Base-by-base conservation (phyloP, 2,113 vertebrate genomes). In the Varanus salvator region DNA sequence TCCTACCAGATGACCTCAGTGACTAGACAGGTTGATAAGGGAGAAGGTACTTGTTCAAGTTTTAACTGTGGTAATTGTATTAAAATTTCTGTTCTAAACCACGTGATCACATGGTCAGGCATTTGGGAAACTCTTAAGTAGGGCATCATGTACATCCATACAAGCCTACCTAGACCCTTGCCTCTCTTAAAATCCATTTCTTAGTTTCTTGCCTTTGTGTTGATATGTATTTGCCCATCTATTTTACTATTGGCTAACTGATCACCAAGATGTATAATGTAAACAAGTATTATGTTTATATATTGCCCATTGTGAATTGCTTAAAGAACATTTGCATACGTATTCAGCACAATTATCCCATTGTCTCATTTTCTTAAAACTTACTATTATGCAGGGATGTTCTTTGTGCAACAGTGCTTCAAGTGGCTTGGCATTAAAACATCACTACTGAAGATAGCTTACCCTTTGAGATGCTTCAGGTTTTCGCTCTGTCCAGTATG, bases 401-500 rank as follows among this genome's bases (percentile, higher is more conserved):
- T 97, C 94, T 95, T 93, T 95, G 95, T 91, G 92, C 95, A 80
- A 81, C 93, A 86, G 90, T 96, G 84, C 86, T 91, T 97, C 91
- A 90, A 86, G 80, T 94, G 71, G 83, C 91, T 92, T 95, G 93
- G 93, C 82, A 86, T 85, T 91, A 94, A 83, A 94, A 78, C 89
- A 64, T 86, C 92, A 85, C 94, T 95, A 87, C 92, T 94, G 87
- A 97, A 84, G 95, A 95, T 80, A 85, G 75, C 93, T 95, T 93
- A 83, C 92, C 85, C 95, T 95, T 95, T 95, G 91, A 93, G 93
- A 94, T 82, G 86, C 90, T 85, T 93, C 83, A 91, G 76, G 81
- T 57, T 93, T 89, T 96, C 95, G 93, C 90, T 95, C 87, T 95
- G 94, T 93, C 91, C 93, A 91, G 97, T 98, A 97, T 89, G 97